Conservation (phyloP, 2,113 vertebrate genomes). For the Aleadryas rufinucha region DNA sequence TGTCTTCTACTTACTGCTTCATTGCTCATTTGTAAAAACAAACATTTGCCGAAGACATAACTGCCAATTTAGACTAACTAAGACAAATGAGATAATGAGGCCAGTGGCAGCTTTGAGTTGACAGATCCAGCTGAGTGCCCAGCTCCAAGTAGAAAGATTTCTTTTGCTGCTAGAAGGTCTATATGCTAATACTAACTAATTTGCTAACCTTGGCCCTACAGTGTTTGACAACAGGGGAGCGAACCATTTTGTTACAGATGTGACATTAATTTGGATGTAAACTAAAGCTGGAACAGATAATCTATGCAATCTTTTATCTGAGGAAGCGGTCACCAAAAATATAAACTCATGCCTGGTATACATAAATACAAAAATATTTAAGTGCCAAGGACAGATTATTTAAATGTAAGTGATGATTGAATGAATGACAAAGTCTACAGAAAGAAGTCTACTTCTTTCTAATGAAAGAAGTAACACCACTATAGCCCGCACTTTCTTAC, state of each 20-base stretch:
- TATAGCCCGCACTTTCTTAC: neutral
- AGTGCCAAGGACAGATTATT: neutral
- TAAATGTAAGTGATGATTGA: neutral
- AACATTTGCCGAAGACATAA: slow-evolving; percentile 79
- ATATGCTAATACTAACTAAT: slow-evolving; percentile 80
- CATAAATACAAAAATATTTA: neutral
- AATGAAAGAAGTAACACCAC: neutral
- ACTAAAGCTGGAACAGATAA: slow-evolving; percentile 42
- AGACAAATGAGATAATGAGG: slow-evolving; percentile 82
- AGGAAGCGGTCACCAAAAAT: neutral
- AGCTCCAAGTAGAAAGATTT: slow-evolving; percentile 64
- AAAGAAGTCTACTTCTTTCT: too few relatives aligned
- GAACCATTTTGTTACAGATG: slow-evolving; percentile 71
- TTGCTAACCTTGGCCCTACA: slow-evolving; percentile 71
- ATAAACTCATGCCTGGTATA: neutral
- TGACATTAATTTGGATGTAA: slow-evolving; percentile 74
- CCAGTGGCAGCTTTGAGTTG: slow-evolving; percentile 69
- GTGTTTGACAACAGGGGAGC: slow-evolving; percentile 69
- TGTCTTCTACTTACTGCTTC: slow-evolving; percentile 57
- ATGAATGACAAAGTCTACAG: neutral
- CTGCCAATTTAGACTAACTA: slow-evolving; percentile 82
- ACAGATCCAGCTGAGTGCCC: slow-evolving; percentile 71
- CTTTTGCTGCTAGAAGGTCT: slow-evolving; percentile 75
- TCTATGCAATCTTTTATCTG: slow-evolving; percentile 31
- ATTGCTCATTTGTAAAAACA: slow-evolving; percentile 77